Base-by-base conservation (phyloP, 2,113 vertebrate species). In the Anolis carolinensis region DNA sequence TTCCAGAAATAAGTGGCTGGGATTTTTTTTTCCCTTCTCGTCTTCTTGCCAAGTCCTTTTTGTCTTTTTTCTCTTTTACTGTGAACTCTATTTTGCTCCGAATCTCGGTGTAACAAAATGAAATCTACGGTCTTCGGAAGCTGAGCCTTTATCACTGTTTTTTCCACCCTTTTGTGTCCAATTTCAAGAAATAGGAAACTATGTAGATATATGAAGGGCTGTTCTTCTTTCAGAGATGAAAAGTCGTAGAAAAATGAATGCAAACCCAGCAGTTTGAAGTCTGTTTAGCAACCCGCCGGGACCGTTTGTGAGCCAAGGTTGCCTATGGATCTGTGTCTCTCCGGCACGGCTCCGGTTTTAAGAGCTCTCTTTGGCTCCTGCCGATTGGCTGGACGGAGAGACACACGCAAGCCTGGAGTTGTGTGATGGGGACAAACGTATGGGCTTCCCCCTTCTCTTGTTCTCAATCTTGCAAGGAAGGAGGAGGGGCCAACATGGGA, bases 311-410 rank as follows among this genome's bases (percentile, higher is more conserved):
- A 72, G 55, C n/a, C 59, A 36, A 71, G 50, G 25, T 10, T 48
- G n/a, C 70, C 27, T 23, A 18, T 32, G 4, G 9, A 79, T 63
- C 7, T 80, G 59, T 65, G 55, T 39, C 20, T 39, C 2, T 79
- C 59, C 55, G 48, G 5, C 30, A 3, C 50, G 25, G 73, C 73
- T 79, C 73, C 84, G n/a, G n/a, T 82, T 90, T 71, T 86, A 86
- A 88, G 68, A 90, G 83, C 82, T 74, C 39, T 82, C 36, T 83
- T 63, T 50, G 76, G 36, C 86, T 75, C 30, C n/a, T 6, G 48
- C 62, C 34, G 75, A 90, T 90, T 87, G 89, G 89, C 85, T 90
- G 76, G 25, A 21, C 13, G 0, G 27, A 50, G 44, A 13, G 16
- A 62, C 5, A 71, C 23, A 75, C 63, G 73, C 71, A 85, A 52